These are phyloP conservation scores for Dasysyrphus albostriatus DNA, from an alignment of 2,888 invertebrate genomes.

Conservation along the genomic window DNA sequence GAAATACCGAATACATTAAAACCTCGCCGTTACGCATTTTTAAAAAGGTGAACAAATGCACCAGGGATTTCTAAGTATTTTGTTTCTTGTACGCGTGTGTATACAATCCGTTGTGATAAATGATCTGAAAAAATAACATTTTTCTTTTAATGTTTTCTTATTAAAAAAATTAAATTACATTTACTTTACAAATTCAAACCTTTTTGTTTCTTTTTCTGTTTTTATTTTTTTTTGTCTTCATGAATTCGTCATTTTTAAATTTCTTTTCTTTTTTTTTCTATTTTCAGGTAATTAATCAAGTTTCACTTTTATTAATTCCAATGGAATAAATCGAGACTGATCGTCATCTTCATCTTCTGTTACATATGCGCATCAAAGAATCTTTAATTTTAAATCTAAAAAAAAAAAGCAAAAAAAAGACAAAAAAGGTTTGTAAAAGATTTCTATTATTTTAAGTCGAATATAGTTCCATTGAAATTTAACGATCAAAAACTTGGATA, in stretches of 20 bases:
- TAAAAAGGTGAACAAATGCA: not conserved
- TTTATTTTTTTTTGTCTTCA: slow-evolving; percentile 9
- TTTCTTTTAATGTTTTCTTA: slow-evolving; percentile 3
- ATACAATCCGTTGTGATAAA: slow-evolving; percentile 25
- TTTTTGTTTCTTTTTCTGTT: slow-evolving; percentile 1
- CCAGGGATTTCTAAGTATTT: not conserved
- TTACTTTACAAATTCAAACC: slow-evolving; percentile 8
- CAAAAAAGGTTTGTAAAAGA: slow-evolving; percentile 29
- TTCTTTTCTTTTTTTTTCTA: slow-evolving; percentile 36
- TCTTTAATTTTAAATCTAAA: slow-evolving; percentile 23
- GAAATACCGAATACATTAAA: no score
- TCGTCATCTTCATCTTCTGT: slow-evolving; percentile 4
- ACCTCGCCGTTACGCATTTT: not conserved
- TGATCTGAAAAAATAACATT: not conserved
- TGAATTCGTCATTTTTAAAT: slow-evolving; percentile 39
- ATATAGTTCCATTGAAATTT: slow-evolving; percentile 20
- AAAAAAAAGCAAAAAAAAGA: not conserved
- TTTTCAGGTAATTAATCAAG: slow-evolving; percentile 65
- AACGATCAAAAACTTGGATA: slow-evolving; percentile 1
- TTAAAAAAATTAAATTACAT: slow-evolving; percentile 23
- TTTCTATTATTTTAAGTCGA: slow-evolving; percentile 27
- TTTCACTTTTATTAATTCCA: slow-evolving; percentile 46
- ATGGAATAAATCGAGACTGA: slow-evolving; percentile 25
- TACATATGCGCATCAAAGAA: slow-evolving; percentile 24
- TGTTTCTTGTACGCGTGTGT: not conserved